Conservation (phyloP, 2,888 invertebrate genomes). For the Orchestes rusci region DNA sequence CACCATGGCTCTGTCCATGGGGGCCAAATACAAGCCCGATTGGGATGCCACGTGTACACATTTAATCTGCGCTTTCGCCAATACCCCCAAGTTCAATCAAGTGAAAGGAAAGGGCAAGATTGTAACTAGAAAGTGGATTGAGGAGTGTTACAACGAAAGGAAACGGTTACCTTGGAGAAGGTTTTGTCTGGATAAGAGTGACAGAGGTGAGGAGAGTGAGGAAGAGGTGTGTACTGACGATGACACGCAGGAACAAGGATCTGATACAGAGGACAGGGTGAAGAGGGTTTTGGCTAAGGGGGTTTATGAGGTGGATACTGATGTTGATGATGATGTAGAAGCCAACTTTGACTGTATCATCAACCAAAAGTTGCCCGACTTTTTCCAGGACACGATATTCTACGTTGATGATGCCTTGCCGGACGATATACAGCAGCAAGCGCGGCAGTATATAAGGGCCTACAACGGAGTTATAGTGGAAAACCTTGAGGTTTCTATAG, state of each 20-base stretch:
- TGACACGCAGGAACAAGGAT: constrained; percentile 31
- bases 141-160: constrained; percentile 52
- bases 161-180: constrained; percentile 59
- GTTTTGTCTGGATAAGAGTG: constrained; percentile 49
- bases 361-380: constrained; percentile 39
- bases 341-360: constrained; percentile 6
- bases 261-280: constrained; percentile 53
- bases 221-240: constrained; percentile 47
- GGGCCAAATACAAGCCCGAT: constrained; percentile 69
- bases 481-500: constrained; percentile 33
- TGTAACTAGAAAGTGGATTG: constrained; percentile 69
- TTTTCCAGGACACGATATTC: constrained; percentile 48
- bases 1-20: constrained; percentile 64
- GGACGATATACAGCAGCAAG: constrained; percentile 35
- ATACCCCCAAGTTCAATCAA: constrained; percentile 80
- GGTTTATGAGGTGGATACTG: constrained; percentile 15
- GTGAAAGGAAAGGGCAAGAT: constrained; percentile 59
- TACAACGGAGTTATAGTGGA: constrained; percentile 50
- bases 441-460: constrained; percentile 52
- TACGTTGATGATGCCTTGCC: constrained; percentile 43
- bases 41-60: constrained; percentile 76
- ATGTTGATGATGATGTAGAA: constrained; percentile 9
- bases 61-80: constrained; percentile 84
- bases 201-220: constrained; percentile 46
- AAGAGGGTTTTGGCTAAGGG: constrained; percentile 8